Evolutionary conservation across 2,888 invertebrate species (phyloP).

Genomic region (Pollenia griseotomentosa): DNA sequence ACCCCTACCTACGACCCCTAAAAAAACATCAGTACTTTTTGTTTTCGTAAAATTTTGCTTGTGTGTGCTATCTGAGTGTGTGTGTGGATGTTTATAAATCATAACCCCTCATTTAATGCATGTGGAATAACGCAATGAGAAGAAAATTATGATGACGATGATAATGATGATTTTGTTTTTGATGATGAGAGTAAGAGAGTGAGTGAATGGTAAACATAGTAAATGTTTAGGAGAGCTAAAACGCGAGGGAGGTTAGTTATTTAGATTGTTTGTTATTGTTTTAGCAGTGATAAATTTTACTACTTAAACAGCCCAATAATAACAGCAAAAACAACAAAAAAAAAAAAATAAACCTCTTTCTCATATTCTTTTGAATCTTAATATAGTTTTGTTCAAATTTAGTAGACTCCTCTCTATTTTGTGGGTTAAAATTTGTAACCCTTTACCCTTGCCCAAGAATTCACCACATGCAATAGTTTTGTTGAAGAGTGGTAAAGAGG

Average conservation of each 20-base stretch:
- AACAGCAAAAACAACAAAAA: not conserved
- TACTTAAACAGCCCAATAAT: constrained; percentile 53
- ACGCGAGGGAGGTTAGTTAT: constrained; percentile 33
- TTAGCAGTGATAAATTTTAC: constrained; percentile 59
- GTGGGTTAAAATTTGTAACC: constrained; percentile 25
- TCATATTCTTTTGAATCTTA: constrained; percentile 48
- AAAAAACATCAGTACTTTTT: constrained; percentile 1
- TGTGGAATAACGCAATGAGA: constrained; percentile 26
- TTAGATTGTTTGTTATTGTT: constrained; percentile 49
- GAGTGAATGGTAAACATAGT: constrained; percentile 33
- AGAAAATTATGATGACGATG: constrained; percentile 36
- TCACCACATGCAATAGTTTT: constrained; percentile 35
- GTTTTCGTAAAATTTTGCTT: constrained; percentile 23
- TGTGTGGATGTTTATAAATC: constrained; percentile 37
- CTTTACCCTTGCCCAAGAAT: not conserved
- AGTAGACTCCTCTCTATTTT: constrained; percentile 13
- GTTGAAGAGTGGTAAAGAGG: not conserved
- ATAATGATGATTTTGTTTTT: not conserved
- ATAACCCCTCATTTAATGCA: constrained; percentile 56
- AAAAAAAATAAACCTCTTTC: constrained; percentile 29
- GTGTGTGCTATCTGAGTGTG: not conserved
- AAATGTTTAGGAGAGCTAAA: constrained; percentile 46
- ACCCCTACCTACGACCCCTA: constrained; percentile 64
- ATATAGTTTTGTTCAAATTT: constrained; percentile 47
- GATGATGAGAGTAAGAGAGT: constrained; percentile 1